These are phyloP conservation scores for Anoura caudifer DNA, from an alignment of 2,113 vertebrate genomes.

Conservation along the genomic window DNA sequence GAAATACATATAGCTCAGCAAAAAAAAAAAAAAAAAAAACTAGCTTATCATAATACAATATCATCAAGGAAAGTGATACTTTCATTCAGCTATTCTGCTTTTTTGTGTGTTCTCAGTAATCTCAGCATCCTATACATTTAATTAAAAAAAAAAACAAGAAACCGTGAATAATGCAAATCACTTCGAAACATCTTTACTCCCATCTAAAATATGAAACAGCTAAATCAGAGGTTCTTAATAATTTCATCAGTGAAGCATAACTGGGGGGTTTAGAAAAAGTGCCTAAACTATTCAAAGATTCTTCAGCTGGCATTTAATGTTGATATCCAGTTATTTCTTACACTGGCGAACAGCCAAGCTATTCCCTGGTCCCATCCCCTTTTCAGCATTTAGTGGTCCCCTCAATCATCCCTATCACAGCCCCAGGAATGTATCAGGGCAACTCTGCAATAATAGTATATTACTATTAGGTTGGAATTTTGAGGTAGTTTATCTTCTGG, in stretches of 20 bases:
- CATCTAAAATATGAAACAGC: slow-evolving; percentile 47
- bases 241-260: slow-evolving; percentile 59
- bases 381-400: slow-evolving; percentile 64
- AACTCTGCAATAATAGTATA: slow-evolving; percentile 61
- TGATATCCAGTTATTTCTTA: slow-evolving; percentile 55
- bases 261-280: slow-evolving; percentile 12
- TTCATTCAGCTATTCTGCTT: not conserved
- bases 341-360: slow-evolving; percentile 30
- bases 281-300: slow-evolving; percentile 46
- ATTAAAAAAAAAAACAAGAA: slow-evolving; percentile 63
- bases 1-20: not conserved
- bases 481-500: slow-evolving; percentile 68
- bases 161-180: slow-evolving; percentile 63
- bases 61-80: slow-evolving; percentile 30
- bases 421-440: slow-evolving; percentile 58
- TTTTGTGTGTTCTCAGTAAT: slow-evolving; percentile 22
- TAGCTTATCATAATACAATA: not conserved
- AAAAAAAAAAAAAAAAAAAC: not conserved
- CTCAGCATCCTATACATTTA: slow-evolving; percentile 51
- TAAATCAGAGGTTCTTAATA: slow-evolving; percentile 63
- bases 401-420: slow-evolving; percentile 68
- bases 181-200: slow-evolving; percentile 59
- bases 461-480: slow-evolving; percentile 67
- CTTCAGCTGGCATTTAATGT: slow-evolving; percentile 40
- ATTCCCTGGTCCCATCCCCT: slow-evolving; percentile 47